Evolutionary conservation across 2,113 vertebrate species (phyloP).

Genomic region (Megaceryle maxima): DNA sequence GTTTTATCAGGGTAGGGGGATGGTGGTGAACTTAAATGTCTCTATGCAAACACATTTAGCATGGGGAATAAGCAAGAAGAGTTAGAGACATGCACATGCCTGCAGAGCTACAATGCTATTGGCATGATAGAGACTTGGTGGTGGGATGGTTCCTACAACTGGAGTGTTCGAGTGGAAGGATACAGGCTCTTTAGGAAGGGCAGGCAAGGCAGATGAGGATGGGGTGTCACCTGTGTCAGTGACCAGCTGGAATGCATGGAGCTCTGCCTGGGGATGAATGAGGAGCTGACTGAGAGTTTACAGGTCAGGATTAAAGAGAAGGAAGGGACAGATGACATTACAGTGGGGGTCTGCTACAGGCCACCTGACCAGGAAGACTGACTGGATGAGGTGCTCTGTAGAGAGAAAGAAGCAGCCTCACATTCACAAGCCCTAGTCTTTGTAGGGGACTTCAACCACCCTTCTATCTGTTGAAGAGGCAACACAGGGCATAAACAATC

Average conservation of each 20-base stretch:
- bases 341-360: neutral
- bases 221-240: neutral
- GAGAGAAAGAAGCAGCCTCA: neutral
- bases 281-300: neutral
- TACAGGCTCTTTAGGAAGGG: neutral
- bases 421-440: neutral
- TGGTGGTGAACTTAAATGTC: neutral
- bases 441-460: neutral
- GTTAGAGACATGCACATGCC: neutral
- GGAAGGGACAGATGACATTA: neutral
- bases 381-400: neutral
- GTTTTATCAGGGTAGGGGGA: neutral
- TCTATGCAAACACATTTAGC: neutral
- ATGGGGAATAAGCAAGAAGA: neutral
- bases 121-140: neutral
- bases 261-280: neutral
- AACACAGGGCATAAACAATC: neutral
- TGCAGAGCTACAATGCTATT: neutral
- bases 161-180: neutral
- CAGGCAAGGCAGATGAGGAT: neutral
- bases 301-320: neutral
- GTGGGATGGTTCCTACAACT: neutral
- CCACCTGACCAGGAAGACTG: neutral
- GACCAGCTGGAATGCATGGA: neutral
- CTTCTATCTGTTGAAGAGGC: neutral